phyloP scores from a whole-genome alignment of 2,113 vertebrate species.

The Corythoichthys intestinalis region DNA sequence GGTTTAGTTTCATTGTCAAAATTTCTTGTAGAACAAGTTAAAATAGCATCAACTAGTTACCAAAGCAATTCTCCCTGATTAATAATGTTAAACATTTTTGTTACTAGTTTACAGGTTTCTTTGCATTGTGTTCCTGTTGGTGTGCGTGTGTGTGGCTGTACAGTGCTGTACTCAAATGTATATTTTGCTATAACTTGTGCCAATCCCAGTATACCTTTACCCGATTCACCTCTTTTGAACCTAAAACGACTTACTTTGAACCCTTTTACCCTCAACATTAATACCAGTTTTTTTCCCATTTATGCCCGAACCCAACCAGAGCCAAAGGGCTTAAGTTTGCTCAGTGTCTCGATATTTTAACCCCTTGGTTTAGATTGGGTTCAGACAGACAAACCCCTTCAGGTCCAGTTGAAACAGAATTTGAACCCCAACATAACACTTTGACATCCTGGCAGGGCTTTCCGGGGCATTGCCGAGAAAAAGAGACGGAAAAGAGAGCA shows the following conservation, averaged over 20 bases:
- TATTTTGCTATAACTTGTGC: conserved; percentile 16
- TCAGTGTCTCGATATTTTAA: neutral
- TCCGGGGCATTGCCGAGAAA: conserved; percentile 94
- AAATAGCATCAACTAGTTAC: neutral
- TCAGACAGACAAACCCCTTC: conserved; percentile 33
- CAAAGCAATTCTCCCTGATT: neutral
- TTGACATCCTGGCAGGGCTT: conserved; percentile 88
- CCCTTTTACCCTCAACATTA: conserved; percentile 6
- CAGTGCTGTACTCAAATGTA: conserved; percentile 24
- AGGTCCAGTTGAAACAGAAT: conserved; percentile 6
- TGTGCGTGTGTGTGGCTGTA: conserved; percentile 25
- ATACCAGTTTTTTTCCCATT: conserved; percentile 1
- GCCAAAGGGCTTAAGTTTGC: conserved; percentile 18
- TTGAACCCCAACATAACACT: conserved; percentile 39
- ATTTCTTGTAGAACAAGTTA: neutral
- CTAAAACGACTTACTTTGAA: neutral
- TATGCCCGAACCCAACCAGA: conserved; percentile 38
- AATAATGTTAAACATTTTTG: conserved; percentile 5
- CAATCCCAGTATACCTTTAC: conserved; percentile 20
- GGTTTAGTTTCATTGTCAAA: neutral
- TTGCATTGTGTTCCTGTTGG: conserved; percentile 23
- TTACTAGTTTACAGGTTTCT: conserved; percentile 13
- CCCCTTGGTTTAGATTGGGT: conserved; percentile 44
- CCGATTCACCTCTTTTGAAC: conserved; percentile 31
- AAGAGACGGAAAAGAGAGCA: conserved; percentile 93